Percentiles rank a stretch among this genome's conserved stretches.
Conservation (phyloP, 2,888 invertebrate species). For the Pegoplata infirma region DNA sequence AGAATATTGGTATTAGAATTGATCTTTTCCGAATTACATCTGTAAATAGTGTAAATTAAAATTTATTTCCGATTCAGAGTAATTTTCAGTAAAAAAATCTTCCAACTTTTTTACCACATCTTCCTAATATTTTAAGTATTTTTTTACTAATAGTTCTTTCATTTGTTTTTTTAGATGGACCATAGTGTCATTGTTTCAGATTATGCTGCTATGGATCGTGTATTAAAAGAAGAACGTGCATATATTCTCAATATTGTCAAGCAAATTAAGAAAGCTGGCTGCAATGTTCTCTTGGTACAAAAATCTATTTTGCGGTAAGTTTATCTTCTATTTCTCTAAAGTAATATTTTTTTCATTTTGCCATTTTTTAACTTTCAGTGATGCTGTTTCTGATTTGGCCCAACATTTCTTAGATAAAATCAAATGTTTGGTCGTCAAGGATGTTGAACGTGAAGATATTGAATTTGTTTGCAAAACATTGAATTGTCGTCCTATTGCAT, state of each 20-base stretch:
- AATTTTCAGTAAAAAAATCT: slow-evolving; percentile 5
- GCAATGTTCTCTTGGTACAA: slow-evolving; percentile 96
- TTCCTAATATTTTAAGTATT: background rate
- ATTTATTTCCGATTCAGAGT: background rate
- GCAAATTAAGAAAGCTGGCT: slow-evolving; percentile 98
- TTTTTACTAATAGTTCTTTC: background rate
- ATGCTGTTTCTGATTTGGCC: slow-evolving; percentile 97
- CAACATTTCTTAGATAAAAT: slow-evolving; percentile 99
- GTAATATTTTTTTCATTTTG: background rate
- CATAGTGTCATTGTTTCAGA: slow-evolving; percentile 97
- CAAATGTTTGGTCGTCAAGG: slow-evolving; percentile 98
- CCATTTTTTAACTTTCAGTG: slow-evolving; percentile 80
- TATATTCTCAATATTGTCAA: slow-evolving; percentile 99
- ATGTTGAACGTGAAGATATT: slow-evolving; percentile 98
- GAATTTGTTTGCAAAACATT: slow-evolving; percentile 98
- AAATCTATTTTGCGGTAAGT: slow-evolving; percentile 86
- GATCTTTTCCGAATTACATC: too few species aligned
- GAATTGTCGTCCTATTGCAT: slow-evolving; percentile 96
- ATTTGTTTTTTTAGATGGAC: slow-evolving; percentile 85
- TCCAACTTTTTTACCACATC: background rate
- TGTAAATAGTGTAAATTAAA: too few species aligned
- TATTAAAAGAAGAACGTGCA: slow-evolving; percentile 96
- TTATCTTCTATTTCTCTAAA: background rate
- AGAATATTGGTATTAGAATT: too few species aligned
- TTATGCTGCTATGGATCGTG: slow-evolving; percentile 99